Evolutionary conservation across 2,888 invertebrate genomes (phyloP).

Genomic region (Latrodectus elegans): DNA sequence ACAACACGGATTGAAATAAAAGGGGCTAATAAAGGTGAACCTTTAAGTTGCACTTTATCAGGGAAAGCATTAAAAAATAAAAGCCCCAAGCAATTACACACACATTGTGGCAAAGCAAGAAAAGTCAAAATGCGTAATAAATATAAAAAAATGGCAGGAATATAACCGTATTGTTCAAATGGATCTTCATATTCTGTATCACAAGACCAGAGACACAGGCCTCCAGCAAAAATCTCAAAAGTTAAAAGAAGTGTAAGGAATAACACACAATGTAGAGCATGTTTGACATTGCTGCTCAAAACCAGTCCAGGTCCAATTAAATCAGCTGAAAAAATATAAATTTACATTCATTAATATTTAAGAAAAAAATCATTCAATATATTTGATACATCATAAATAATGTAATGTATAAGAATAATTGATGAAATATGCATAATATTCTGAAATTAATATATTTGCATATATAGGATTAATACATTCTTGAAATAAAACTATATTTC

Average conservation of each 20-base stretch:
- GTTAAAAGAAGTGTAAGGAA: conserved; percentile 66
- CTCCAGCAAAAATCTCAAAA: conserved; percentile 69
- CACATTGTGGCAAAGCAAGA: conserved; percentile 88
- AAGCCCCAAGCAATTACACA: conserved; percentile 90
- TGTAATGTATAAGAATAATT: no score
- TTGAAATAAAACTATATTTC: no score
- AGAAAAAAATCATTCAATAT: no score
- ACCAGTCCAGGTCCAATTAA: conserved; percentile 34
- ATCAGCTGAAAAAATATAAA: conserved; percentile 45
- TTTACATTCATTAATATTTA: no score
- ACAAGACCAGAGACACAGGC: conserved; percentile 66
- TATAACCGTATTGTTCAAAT: conserved; percentile 86
- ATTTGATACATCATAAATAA: no score
- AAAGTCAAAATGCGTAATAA: conserved; percentile 86
- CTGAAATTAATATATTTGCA: no score
- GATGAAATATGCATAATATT: no score
- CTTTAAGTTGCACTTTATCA: conserved; percentile 89
- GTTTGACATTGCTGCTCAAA: conserved; percentile 68
- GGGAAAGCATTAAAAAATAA: conserved; percentile 95
- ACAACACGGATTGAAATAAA: conserved; percentile 96
- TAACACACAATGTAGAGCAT: conserved; percentile 70
- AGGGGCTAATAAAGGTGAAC: conserved; percentile 92
- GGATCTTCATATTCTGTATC: conserved; percentile 79
- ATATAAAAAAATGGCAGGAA: conserved; percentile 85
- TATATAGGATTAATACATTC: no score